Evolutionary conservation across 2,113 vertebrate genomes (phyloP).

Genomic region (Stegostoma tigrinum): DNA sequence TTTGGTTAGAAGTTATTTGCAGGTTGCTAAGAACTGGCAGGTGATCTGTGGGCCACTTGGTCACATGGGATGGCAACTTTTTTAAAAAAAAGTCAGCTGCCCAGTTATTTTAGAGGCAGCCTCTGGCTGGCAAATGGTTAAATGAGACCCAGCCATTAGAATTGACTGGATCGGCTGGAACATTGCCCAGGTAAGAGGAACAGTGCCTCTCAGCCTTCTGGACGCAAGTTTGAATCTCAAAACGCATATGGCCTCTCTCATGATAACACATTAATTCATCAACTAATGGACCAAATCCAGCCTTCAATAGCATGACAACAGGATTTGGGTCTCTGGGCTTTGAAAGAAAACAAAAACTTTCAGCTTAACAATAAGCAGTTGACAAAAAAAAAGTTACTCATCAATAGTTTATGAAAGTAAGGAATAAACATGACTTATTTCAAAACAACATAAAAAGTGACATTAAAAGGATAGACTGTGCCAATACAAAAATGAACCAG

Average conservation of each 20-base stretch:
- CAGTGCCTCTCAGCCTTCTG: background rate
- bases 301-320: background rate
- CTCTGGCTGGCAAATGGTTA: background rate
- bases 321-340: background rate
- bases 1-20: no score
- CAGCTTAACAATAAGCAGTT: background rate
- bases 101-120: background rate
- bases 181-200: background rate
- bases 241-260: background rate
- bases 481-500: no score
- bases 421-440: background rate
- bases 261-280: background rate
- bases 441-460: no score
- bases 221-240: background rate
- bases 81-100: background rate
- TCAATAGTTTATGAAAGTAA: background rate
- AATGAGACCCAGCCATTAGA: background rate
- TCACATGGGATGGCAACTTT: background rate
- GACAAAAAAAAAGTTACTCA: background rate
- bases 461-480: no score
- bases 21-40: background rate
- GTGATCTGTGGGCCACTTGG: background rate
- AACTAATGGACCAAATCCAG: background rate
- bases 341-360: background rate
- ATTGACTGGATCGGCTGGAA: background rate